A percentile compares a stretch with the other conserved stretches of the same genome.
Evolutionary conservation across 2,888 invertebrate genomes (phyloP).

Genomic region (Amorpha juglandis): DNA sequence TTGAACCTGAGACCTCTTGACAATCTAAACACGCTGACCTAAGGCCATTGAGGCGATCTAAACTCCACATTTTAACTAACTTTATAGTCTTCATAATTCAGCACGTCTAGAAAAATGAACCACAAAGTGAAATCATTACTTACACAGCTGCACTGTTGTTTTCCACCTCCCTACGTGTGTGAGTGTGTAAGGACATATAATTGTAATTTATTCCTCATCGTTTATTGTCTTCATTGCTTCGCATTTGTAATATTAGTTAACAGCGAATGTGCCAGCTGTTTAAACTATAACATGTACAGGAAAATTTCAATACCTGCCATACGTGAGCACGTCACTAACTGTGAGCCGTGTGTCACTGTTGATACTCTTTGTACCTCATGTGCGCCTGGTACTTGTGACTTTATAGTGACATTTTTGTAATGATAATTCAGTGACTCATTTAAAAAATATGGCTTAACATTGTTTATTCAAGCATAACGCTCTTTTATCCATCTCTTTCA

Average conservation of each 20-base stretch:
- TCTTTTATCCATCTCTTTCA: no score
- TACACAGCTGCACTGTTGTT: conserved; percentile 28
- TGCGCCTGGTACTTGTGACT: conserved; percentile 27
- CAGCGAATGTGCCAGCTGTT: conserved; percentile 27
- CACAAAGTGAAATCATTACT: conserved; percentile 20
- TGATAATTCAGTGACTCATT: background rate
- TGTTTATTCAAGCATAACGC: no score
- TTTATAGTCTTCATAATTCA: background rate
- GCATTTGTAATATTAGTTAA: conserved; percentile 27
- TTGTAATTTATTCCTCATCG: conserved; percentile 25
- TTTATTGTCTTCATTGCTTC: conserved; percentile 26
- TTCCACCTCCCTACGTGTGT: conserved; percentile 20
- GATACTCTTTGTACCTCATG: conserved; percentile 15
- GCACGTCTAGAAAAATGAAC: background rate
- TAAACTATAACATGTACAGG: conserved; percentile 24
- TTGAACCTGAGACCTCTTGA: no score
- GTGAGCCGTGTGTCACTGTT: background rate
- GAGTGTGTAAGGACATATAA: conserved; percentile 18
- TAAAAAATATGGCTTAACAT: background rate
- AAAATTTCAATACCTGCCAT: conserved; percentile 14
- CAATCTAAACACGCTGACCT: no score
- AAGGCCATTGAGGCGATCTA: no score
- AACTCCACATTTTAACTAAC: no score
- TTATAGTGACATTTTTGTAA: conserved; percentile 21
- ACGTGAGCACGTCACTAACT: conserved; percentile 13